These are phyloP conservation scores for Balearica regulorum DNA, from an alignment of 2,797 vertebrate genomes.

Conservation along the genomic window DNA sequence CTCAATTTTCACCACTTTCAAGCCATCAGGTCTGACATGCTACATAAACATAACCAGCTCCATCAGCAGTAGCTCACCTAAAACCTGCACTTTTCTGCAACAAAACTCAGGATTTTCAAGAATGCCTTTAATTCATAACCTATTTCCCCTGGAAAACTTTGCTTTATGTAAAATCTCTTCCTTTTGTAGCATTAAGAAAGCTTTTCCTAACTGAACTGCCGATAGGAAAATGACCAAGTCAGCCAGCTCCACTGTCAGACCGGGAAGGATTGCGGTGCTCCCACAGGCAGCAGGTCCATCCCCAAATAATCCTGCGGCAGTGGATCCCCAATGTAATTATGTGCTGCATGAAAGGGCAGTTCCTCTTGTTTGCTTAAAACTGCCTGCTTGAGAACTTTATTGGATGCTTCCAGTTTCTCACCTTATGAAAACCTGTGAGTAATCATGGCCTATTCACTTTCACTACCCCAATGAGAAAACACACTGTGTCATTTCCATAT, in stretches of 20 bases:
- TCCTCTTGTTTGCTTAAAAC: neutral
- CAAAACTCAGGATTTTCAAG: neutral
- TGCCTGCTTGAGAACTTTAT: neutral
- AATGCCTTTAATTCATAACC: neutral
- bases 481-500: fast-evolving
- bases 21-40: neutral
- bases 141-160: fast-evolving
- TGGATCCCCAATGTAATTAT: fast-evolving
- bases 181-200: neutral
- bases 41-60: neutral
- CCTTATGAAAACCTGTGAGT: fast-evolving
- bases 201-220: neutral
- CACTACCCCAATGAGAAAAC: fast-evolving
- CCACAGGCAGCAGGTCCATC: neutral
- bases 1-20: neutral
- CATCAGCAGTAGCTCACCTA: neutral
- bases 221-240: fast-evolving
- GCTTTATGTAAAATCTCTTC: neutral
- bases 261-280: neutral
- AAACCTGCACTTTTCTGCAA: neutral
- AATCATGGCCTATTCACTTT: fast-evolving
- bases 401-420: neutral
- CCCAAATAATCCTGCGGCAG: neutral
- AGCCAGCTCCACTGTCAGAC: fast-evolving
- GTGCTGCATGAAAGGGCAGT: fast-evolving